phyloP scores from a whole-genome alignment of 2,797 vertebrate genomes.

The Strix occidentalis region DNA sequence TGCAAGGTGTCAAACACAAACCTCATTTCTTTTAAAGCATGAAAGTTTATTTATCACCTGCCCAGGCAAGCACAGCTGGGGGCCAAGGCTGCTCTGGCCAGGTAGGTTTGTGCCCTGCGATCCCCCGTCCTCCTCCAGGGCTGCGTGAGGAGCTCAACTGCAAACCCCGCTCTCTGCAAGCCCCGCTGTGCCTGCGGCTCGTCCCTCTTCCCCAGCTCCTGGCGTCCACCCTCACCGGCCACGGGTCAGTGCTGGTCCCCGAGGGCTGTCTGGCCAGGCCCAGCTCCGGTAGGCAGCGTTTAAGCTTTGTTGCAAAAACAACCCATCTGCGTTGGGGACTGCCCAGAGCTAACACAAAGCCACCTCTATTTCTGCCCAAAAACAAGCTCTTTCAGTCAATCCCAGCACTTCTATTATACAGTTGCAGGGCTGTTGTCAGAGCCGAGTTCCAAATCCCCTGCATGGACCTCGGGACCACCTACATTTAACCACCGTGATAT shows the following conservation, averaged over 20 bases:
- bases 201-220: neutral
- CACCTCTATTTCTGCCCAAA: slow-evolving; percentile 64
- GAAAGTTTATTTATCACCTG: neutral
- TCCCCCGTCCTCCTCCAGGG: rapidly evolving
- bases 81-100: neutral
- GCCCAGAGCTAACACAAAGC: slow-evolving; percentile 66
- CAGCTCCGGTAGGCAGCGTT: neutral
- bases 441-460: slow-evolving; percentile 47
- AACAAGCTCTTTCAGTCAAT: slow-evolving; percentile 67
- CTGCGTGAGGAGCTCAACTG: neutral
- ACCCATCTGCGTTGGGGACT: neutral
- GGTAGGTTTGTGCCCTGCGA: neutral
- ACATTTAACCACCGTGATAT: slow-evolving; percentile 74
- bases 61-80: neutral
- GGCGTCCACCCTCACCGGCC: rapidly evolving
- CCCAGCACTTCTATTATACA: slow-evolving; percentile 67
- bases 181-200: rapidly evolving
- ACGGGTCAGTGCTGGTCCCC: rapidly evolving
- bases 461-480: slow-evolving; percentile 69
- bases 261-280: neutral
- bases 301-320: neutral
- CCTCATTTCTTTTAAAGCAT: neutral
- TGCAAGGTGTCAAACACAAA: neutral
- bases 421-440: slow-evolving; percentile 46
- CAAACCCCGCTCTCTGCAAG: neutral